Conservation (phyloP, 2,797 vertebrate genomes). For the Sebastes ruberrimus region DNA sequence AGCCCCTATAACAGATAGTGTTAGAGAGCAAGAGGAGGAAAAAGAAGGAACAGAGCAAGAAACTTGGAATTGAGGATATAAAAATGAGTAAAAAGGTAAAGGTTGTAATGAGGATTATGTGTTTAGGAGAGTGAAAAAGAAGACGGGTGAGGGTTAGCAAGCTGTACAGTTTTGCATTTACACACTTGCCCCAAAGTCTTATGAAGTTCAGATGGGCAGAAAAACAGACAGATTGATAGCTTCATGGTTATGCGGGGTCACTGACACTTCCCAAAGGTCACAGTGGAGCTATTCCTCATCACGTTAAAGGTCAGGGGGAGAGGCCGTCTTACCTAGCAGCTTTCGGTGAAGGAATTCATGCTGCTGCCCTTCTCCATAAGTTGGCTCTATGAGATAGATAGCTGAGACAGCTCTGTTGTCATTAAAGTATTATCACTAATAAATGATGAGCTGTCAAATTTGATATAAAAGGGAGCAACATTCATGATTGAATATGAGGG, state of each 20-base stretch:
- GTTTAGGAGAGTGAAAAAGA: neutral
- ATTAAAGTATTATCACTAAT: neutral
- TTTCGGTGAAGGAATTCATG: neutral
- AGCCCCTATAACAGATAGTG: conserved; percentile 49
- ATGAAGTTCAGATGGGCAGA: neutral
- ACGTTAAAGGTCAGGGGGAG: conserved; percentile 71
- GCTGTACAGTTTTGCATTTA: neutral
- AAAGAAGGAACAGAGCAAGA: neutral
- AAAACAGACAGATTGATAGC: conserved; percentile 5
- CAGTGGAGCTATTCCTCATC: conserved; percentile 39
- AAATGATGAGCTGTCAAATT: neutral
- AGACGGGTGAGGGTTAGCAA: neutral
- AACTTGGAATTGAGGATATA: neutral
- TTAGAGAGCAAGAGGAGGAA: neutral
- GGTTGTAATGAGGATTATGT: neutral
- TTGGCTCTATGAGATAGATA: neutral
- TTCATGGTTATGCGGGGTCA: conserved; percentile 45
- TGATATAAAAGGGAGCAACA: neutral
- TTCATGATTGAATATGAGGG: neutral
- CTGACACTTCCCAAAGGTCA: conserved; percentile 64
- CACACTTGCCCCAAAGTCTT: neutral
- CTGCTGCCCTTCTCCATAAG: conserved; percentile 18
- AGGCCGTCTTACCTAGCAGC: conserved; percentile 19
- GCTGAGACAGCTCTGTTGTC: neutral
- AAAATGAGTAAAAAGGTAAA: neutral